Percentiles rank a stretch among this genome's conserved stretches.
Evolutionary conservation across 2,888 invertebrate genomes (phyloP).

Genomic region (Noctuana brunneofusca): DNA sequence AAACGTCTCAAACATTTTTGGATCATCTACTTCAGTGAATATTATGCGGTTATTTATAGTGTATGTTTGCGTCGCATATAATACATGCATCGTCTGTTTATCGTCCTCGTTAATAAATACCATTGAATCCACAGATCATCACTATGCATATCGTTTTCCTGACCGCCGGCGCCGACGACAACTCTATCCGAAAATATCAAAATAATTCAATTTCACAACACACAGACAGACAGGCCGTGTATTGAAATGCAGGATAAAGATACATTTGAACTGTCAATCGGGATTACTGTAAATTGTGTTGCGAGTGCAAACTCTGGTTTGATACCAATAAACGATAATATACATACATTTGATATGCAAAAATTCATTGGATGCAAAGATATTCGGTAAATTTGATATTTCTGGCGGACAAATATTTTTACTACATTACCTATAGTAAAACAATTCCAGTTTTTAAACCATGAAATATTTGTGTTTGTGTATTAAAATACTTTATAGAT

Average conservation of each 20-base stretch:
- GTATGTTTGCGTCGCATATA: no score
- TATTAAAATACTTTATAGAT: no score
- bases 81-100: slow-evolving; percentile 16
- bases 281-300: slow-evolving; percentile 3
- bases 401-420: neutral
- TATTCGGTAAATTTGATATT: slow-evolving; percentile 10
- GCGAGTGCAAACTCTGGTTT: slow-evolving; percentile 25
- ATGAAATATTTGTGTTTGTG: neutral
- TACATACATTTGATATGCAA: slow-evolving; percentile 12
- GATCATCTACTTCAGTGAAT: no score
- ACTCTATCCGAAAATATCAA: slow-evolving; percentile 13
- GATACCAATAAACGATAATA: slow-evolving; percentile 24
- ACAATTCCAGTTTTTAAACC: neutral
- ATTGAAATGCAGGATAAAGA: slow-evolving; percentile 10
- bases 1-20: no score
- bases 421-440: neutral
- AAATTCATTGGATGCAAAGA: slow-evolving; percentile 13
- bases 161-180: slow-evolving; percentile 13
- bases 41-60: no score
- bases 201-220: slow-evolving; percentile 4
- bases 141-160: slow-evolving; percentile 37
- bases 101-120: slow-evolving; percentile 27
- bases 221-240: slow-evolving; percentile 8
- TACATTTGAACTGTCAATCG: slow-evolving; percentile 29
- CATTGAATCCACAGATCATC: slow-evolving; percentile 31